phyloP scores from a whole-genome alignment of 2,888 invertebrate genomes.

The Perdita meconis region DNA sequence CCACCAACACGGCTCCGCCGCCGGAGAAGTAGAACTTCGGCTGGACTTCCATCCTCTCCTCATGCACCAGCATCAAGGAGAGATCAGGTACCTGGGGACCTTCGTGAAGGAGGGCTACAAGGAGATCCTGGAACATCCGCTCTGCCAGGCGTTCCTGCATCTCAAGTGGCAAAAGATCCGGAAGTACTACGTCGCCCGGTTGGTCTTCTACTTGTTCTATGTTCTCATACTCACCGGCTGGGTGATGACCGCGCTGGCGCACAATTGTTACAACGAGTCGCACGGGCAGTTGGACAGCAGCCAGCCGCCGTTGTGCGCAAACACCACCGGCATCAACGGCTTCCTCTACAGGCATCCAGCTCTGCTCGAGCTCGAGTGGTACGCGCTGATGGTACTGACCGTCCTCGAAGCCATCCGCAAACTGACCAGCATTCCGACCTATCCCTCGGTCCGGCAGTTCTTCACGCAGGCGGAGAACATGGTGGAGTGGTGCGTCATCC shows the following conservation, averaged over 20 bases:
- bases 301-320: constrained; percentile 87
- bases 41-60: constrained; percentile 93
- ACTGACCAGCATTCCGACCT: constrained; percentile 92
- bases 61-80: constrained; percentile 93
- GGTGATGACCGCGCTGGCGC: constrained; percentile 92
- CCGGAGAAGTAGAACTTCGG: constrained; percentile 92
- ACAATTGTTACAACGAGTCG: constrained; percentile 91
- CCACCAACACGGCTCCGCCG: constrained; percentile 91
- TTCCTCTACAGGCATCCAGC: constrained; percentile 90
- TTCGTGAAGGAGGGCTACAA: constrained; percentile 96
- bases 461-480: constrained; percentile 93
- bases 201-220: constrained; percentile 92
- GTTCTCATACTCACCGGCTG: constrained; percentile 92
- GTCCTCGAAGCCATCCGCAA: constrained; percentile 92
- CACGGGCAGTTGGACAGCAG: constrained; percentile 89
- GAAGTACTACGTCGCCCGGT: constrained; percentile 92
- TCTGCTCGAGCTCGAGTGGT: constrained; percentile 94
- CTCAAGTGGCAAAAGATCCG: constrained; percentile 96
- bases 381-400: constrained; percentile 91
- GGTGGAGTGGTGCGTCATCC: constrained; percentile 94
- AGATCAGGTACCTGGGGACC: constrained; percentile 94
- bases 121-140: constrained; percentile 93
- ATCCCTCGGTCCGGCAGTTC: constrained; percentile 92
- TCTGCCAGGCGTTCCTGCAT: constrained; percentile 94
- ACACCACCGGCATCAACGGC: constrained; percentile 89